phyloP scores from a whole-genome alignment of 2,113 vertebrate species.

The Fregetta grallaria region DNA sequence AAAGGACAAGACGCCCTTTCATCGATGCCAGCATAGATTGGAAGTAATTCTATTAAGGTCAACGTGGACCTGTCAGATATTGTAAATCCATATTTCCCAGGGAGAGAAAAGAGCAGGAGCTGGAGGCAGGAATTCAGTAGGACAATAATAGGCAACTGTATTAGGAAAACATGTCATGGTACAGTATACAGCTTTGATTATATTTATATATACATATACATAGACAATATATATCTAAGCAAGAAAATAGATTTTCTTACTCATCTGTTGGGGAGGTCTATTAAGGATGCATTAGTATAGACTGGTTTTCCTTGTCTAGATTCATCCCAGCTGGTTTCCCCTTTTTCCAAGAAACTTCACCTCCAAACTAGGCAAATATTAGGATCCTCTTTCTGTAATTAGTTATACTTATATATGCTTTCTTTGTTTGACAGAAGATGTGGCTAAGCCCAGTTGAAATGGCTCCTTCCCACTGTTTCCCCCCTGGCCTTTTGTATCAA shows the following conservation, averaged over 20 bases:
- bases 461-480: neutral
- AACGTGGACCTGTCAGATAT: neutral
- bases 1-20: neutral
- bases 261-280: neutral
- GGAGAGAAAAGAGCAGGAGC: neutral
- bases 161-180: neutral
- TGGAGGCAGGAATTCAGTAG: neutral
- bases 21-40: neutral
- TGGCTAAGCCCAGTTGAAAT: neutral
- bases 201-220: neutral
- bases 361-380: neutral
- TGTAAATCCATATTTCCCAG: constrained; percentile 24
- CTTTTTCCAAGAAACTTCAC: neutral
- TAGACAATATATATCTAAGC: neutral
- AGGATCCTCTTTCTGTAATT: neutral
- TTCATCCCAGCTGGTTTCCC: neutral
- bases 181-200: neutral
- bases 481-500: neutral
- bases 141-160: neutral
- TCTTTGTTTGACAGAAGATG: neutral
- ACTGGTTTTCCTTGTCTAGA: neutral
- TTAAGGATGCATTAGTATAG: neutral
- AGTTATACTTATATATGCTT: neutral
- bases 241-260: neutral
- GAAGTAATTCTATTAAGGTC: constrained; percentile 26